Conservation (phyloP, 2,888 invertebrate genomes). For the Caenorhabditis doughertyi region DNA sequence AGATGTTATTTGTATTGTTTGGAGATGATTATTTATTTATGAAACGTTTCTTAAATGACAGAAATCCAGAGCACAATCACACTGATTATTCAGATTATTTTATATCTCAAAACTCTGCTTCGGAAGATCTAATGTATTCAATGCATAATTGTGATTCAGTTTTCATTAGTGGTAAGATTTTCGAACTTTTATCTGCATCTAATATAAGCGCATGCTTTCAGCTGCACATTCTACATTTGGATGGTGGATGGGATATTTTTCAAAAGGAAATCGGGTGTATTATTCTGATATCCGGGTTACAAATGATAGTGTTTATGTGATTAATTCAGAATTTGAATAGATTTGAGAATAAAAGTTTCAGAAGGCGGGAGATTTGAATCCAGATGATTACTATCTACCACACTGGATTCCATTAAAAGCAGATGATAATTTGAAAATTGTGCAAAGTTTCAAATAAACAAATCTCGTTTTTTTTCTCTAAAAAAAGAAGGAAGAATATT, state of each 20-base stretch:
- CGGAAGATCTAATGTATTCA: slow-evolving; percentile 16
- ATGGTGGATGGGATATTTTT: slow-evolving; percentile 38
- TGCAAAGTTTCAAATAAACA: background rate
- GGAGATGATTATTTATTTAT: background rate
- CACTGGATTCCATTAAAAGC: slow-evolving; percentile 19
- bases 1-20: background rate
- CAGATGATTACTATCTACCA: slow-evolving; percentile 14
- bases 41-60: background rate
- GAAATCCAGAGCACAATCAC: background rate
- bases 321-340: no score
- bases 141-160: slow-evolving; percentile 23
- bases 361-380: slow-evolving; percentile 4
- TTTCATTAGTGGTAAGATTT: slow-evolving; percentile 18
- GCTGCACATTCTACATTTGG: slow-evolving; percentile 24
- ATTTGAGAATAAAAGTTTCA: background rate
- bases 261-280: slow-evolving; percentile 25
- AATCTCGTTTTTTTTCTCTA: slow-evolving; percentile 5
- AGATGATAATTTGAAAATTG: background rate
- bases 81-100: background rate
- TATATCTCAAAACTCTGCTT: slow-evolving; percentile 15
- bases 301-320: slow-evolving; percentile 15
- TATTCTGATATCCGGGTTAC: slow-evolving; percentile 8
- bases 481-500: slow-evolving; percentile 3
- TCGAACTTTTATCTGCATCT: no score
- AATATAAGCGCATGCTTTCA: no score